These are phyloP conservation scores for Stratiomys singularior DNA, from an alignment of 2,888 invertebrate species.

Conservation along the genomic window DNA sequence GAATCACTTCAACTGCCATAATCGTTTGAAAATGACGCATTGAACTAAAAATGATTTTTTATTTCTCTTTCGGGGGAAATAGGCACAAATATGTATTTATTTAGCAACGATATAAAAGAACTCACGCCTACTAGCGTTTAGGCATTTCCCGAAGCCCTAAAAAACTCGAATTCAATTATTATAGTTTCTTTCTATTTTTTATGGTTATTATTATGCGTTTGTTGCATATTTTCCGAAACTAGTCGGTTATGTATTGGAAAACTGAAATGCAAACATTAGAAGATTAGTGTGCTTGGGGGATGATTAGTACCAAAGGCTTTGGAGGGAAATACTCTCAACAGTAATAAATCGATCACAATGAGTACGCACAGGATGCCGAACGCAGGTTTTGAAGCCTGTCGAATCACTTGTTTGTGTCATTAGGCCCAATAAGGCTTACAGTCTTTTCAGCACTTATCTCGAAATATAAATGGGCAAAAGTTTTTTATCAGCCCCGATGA, in stretches of 20 bases:
- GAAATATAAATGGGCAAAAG: background rate
- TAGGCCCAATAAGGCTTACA: constrained; percentile 22
- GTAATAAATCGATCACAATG: background rate
- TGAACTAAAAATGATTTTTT: background rate
- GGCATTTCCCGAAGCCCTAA: constrained; percentile 10
- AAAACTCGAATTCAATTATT: background rate
- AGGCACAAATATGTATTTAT: background rate
- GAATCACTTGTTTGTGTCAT: background rate
- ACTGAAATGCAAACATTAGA: background rate
- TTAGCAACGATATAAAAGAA: background rate
- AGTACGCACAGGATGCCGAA: background rate
- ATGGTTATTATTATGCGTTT: constrained; percentile 5
- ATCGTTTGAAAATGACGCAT: background rate
- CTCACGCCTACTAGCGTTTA: background rate
- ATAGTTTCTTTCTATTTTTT: no score
- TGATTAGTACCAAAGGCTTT: background rate
- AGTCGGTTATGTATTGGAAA: background rate
- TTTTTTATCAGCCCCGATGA: constrained; percentile 34
- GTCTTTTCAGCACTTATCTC: constrained; percentile 16
- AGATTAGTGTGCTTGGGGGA: background rate
- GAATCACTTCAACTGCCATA: constrained; percentile 30
- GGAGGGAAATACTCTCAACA: background rate
- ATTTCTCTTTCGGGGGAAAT: background rate
- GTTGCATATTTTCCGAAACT: background rate
- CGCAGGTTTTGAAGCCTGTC: background rate